A percentile compares a stretch with the other conserved stretches of the same genome.
Evolutionary conservation across 2,113 vertebrate species (phyloP).

Genomic region (Pangasianodon gigas): DNA sequence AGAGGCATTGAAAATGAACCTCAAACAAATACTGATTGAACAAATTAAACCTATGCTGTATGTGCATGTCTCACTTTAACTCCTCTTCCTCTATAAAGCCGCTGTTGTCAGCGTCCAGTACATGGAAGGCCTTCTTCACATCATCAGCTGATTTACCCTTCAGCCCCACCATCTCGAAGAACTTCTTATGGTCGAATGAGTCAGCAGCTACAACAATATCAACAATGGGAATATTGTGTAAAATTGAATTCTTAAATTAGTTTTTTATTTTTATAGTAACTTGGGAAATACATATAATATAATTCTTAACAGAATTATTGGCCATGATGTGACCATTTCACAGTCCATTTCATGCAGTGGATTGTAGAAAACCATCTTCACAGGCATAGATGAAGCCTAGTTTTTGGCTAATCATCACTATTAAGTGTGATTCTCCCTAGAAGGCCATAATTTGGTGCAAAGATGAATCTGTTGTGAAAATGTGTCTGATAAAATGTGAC

Average conservation of each 20-base stretch:
- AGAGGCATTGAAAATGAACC: not conserved
- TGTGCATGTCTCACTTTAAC: conserved; percentile 72
- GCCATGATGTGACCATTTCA: not conserved
- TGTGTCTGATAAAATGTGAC: not conserved
- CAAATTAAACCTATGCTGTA: not conserved
- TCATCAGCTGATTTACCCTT: conserved; percentile 73
- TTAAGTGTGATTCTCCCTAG: not conserved
- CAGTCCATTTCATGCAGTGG: not conserved
- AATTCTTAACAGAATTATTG: not conserved
- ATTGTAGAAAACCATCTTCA: not conserved
- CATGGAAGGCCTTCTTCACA: conserved; percentile 78
- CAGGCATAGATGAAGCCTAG: not conserved
- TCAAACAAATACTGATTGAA: not conserved
- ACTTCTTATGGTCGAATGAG: conserved; percentile 81
- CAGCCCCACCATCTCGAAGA: conserved; percentile 80
- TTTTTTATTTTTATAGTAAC: not conserved
- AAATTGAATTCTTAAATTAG: not conserved
- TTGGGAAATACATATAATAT: too few relatives aligned
- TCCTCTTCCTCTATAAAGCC: conserved; percentile 84
- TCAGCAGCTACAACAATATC: conserved; percentile 68
- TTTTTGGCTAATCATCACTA: not conserved
- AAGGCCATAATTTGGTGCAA: not conserved
- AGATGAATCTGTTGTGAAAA: not conserved
- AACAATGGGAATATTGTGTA: conserved; percentile 10
- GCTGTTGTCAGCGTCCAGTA: conserved; percentile 82